These are phyloP conservation scores for Amblyornis subalaris DNA, from an alignment of 2,113 vertebrate genomes.

Conservation along the genomic window DNA sequence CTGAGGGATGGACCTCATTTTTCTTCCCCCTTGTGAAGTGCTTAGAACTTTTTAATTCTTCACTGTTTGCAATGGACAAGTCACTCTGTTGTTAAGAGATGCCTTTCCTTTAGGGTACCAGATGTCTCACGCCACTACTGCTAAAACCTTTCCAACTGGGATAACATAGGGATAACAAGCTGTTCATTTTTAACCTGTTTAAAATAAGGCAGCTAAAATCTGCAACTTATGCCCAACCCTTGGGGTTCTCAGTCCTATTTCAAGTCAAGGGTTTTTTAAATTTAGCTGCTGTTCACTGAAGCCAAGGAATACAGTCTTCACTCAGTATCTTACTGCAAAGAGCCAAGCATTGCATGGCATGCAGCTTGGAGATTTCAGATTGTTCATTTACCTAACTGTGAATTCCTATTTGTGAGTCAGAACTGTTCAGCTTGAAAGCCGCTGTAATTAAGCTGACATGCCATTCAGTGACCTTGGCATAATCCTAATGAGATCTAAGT, in stretches of 20 bases:
- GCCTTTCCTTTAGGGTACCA: background rate
- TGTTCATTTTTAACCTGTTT: background rate
- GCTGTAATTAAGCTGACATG: conserved; percentile 27
- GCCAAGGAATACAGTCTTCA: background rate
- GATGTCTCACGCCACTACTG: background rate
- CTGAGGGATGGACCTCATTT: background rate
- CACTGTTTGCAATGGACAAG: background rate
- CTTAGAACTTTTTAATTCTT: background rate
- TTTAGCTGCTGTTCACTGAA: background rate
- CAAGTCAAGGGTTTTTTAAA: background rate
- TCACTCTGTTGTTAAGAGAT: background rate
- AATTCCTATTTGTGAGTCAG: conserved; percentile 46
- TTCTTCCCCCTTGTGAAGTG: background rate
- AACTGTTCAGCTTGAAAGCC: conserved; percentile 41
- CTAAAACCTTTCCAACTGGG: background rate
- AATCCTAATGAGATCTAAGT: conserved; percentile 67
- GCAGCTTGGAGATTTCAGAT: conserved; percentile 29
- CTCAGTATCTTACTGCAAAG: background rate
- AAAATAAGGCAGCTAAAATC: background rate
- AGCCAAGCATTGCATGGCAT: background rate
- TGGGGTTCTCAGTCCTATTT: background rate
- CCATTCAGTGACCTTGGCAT: conserved; percentile 61
- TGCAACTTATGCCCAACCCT: fast-evolving
- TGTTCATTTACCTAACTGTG: conserved; percentile 54
- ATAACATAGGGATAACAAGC: background rate